These are phyloP conservation scores for Gnathonemus echidnorhynchus DNA, from an alignment of 2,113 vertebrate species.

Conservation along the genomic window DNA sequence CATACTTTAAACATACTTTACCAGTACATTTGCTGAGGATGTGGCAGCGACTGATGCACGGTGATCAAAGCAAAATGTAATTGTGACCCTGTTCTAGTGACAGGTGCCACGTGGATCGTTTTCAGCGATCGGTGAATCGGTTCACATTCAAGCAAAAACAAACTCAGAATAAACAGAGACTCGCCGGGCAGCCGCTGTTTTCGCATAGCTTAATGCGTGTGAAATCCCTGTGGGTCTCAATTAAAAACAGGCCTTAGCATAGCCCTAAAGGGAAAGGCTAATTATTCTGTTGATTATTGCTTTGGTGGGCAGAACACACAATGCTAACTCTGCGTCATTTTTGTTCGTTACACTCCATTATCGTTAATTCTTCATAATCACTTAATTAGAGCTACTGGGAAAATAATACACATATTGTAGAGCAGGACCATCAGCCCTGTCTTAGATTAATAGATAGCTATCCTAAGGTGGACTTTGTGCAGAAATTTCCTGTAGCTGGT, in stretches of 20 bases:
- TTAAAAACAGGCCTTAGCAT: slow-evolving; percentile 62
- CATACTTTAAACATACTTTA: not conserved
- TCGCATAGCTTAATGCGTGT: slow-evolving; percentile 66
- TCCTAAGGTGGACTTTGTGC: not conserved
- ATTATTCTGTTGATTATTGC: slow-evolving; percentile 64
- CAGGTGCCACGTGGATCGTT: slow-evolving; percentile 40
- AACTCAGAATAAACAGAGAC: slow-evolving; percentile 33
- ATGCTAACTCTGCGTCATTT: not conserved
- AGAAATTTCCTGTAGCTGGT: not conserved
- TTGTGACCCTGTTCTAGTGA: slow-evolving; percentile 56
- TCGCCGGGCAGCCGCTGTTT: slow-evolving; percentile 36
- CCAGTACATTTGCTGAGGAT: not conserved
- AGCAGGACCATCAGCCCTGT: not conserved
- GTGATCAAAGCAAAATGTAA: slow-evolving; percentile 39
- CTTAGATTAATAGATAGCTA: not conserved
- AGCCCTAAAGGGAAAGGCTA: slow-evolving; percentile 60
- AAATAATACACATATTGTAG: not conserved
- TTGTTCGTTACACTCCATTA: slow-evolving; percentile 40
- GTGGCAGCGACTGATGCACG: not conserved
- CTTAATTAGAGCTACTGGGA: slow-evolving; percentile 29
- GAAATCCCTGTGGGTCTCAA: slow-evolving; percentile 65
- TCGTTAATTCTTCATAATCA: slow-evolving; percentile 41
- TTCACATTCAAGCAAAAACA: slow-evolving; percentile 46
- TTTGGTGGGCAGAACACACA: slow-evolving; percentile 33
- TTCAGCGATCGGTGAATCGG: slow-evolving; percentile 48